A percentile compares a stretch with the other conserved stretches of the same genome.
phyloP scores from a whole-genome alignment of 2,113 vertebrate species.

The Phalacrocorax pelagicus region DNA sequence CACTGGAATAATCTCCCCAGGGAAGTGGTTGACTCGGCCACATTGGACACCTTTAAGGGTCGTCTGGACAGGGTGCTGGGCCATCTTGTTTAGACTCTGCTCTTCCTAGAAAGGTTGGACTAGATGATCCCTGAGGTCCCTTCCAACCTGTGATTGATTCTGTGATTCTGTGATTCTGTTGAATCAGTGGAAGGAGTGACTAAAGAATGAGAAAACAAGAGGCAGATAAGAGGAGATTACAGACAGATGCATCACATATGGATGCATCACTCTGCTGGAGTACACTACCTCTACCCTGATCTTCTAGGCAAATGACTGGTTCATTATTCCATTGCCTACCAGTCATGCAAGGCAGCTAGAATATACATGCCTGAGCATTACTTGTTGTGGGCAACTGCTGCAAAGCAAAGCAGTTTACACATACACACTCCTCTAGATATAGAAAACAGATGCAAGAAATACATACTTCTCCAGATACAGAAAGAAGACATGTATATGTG shows the following conservation, averaged over 20 bases:
- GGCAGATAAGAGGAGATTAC: not conserved
- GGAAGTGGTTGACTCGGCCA: no score
- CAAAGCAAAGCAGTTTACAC: not conserved
- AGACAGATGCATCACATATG: not conserved
- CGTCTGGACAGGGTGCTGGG: no score
- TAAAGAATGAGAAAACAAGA: not conserved
- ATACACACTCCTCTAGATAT: not conserved
- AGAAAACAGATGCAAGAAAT: not conserved
- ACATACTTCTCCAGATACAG: not conserved
- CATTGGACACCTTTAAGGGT: no score
- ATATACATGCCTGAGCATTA: not conserved
- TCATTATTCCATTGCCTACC: not conserved
- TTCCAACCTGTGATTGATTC: no score
- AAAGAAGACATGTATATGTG: conserved; percentile 3
- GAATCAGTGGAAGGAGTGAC: not conserved
- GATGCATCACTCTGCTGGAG: not conserved
- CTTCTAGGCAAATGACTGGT: not conserved
- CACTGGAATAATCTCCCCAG: no score
- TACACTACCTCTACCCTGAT: not conserved
- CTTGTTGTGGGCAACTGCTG: not conserved
- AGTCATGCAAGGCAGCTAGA: not conserved
- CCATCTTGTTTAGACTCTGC: no score
- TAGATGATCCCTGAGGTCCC: no score
- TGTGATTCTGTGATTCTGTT: no score
- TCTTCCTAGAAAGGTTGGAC: no score